Evolutionary conservation across 37 sponge, comb jelly and placozoan genomes (phyloP).

Genomic region (Axinella damicornis): DNA sequence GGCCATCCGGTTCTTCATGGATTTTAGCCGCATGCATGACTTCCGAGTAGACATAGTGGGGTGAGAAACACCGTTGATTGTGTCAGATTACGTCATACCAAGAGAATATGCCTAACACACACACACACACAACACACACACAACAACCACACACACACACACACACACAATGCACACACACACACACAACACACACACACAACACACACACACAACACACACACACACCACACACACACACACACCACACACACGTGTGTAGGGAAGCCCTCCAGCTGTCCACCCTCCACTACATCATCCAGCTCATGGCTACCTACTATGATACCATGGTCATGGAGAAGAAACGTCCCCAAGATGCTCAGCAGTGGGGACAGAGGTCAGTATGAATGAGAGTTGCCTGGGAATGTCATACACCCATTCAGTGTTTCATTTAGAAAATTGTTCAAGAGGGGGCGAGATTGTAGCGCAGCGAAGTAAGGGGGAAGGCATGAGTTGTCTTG

Average conservation of each 20-base stretch:
- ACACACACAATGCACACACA: not conserved
- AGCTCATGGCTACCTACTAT: constrained; percentile 68
- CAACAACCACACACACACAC: not conserved
- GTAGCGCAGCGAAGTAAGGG: too few relatives aligned
- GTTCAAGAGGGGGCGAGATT: too few relatives aligned
- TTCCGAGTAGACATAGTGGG: constrained; percentile 86
- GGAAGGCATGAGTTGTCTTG: too few relatives aligned
- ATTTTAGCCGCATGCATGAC: constrained; percentile 79
- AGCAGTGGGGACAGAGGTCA: constrained; percentile 72
- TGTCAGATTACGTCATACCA: not conserved
- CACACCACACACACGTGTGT: not conserved
- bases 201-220: not conserved
- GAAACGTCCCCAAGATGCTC: constrained; percentile 24
- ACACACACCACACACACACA: not conserved
- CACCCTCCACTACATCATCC: constrained; percentile 75
- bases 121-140: not conserved
- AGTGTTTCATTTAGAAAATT: too few relatives aligned
- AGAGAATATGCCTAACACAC: too few relatives aligned
- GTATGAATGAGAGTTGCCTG: not conserved
- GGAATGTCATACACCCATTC: too few relatives aligned
- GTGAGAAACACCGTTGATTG: constrained; percentile 38
- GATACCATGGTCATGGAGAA: constrained; percentile 83
- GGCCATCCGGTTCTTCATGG: constrained; percentile 86
- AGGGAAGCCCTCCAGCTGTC: constrained; percentile 77
- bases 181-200: not conserved